Base-by-base conservation (phyloP, 2,888 invertebrate species). In the Hirudinaria manillensis region DNA sequence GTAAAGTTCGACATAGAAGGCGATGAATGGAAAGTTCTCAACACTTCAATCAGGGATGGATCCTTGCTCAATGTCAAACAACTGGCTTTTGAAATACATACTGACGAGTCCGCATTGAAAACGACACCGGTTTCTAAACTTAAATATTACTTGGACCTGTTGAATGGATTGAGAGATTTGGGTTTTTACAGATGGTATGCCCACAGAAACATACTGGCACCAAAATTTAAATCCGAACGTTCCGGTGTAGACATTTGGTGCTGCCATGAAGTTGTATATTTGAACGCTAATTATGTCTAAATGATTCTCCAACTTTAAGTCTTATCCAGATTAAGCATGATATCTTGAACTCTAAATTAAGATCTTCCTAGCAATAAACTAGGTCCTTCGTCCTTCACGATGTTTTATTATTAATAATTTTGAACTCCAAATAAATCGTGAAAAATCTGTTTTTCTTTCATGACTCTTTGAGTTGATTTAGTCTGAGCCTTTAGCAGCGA, bases 1-100 rank as follows among this genome's bases (percentile, higher is more conserved):
- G 55, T 78, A 38, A 78, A 78, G 70, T 74, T 78, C 29, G 78
- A 78, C 77, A 75, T 78, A 16, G 78, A 78, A 75, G 76, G 75
- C 53, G 66, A 66, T 34, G 78, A 78, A 73, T 78, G 78, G 78
- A 32, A 66, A 24, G 38, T 72, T 38, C 72, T 78, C 10, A 24
- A 45, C 45, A 72, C 71, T 32, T 61, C 72, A 24, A 36, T 78
- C n/a, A 68, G 74, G 36, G 68, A 75, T 29, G 53, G 65, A 10
- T 71, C 76, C 16, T 70, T 78, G 19, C 66, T 68, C 24, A 75
- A 76, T n/a, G 77, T 78, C 6, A 78, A 78, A 55, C 78, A 78
- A 72, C 66, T 78, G 27, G 78, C 68, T 6, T 55, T 78, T 71
- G 78, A 78, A 66, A 70, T 77, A 19, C 78, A 78, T 72, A 73